These are phyloP conservation scores for Pimpla rufipes DNA, from an alignment of 2,888 invertebrate genomes.

Conservation along the genomic window DNA sequence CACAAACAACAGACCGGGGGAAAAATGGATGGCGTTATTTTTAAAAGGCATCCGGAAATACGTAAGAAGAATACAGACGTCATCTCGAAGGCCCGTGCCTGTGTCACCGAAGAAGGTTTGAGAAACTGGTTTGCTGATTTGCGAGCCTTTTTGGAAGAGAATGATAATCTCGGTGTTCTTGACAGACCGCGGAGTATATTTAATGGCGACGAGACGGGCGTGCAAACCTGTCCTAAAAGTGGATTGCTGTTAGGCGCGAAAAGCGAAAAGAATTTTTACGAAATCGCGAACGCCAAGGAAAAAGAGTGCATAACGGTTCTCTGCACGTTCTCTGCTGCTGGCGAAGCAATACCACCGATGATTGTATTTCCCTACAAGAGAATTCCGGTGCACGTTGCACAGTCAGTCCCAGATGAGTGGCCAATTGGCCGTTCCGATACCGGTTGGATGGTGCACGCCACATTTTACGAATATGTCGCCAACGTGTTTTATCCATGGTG, in stretches of 20 bases:
- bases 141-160: conserved; percentile 68
- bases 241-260: conserved; percentile 68
- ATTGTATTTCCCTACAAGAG: conserved; percentile 77
- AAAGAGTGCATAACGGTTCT: conserved; percentile 72
- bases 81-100: conserved; percentile 72
- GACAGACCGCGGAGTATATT: conserved; percentile 66
- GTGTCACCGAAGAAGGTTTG: conserved; percentile 72
- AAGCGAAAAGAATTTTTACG: conserved; percentile 69
- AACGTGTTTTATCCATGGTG: conserved; percentile 79
- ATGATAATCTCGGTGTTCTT: conserved; percentile 61
- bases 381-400: conserved; percentile 69
- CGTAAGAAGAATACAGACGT: conserved; percentile 70
- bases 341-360: conserved; percentile 76
- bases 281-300: conserved; percentile 67
- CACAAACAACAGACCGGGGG: conserved; percentile 71
- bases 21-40: conserved; percentile 75
- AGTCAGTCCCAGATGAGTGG: conserved; percentile 71
- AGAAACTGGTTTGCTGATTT: conserved; percentile 73
- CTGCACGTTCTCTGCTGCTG: conserved; percentile 72
- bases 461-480: conserved; percentile 80
- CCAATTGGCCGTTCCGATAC: conserved; percentile 75
- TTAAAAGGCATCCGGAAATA: conserved; percentile 74
- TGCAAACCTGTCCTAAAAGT: conserved; percentile 69
- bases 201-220: conserved; percentile 71
- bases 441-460: conserved; percentile 80